Conservation (phyloP, 2,888 invertebrate genomes). For the Sturmia bella region DNA sequence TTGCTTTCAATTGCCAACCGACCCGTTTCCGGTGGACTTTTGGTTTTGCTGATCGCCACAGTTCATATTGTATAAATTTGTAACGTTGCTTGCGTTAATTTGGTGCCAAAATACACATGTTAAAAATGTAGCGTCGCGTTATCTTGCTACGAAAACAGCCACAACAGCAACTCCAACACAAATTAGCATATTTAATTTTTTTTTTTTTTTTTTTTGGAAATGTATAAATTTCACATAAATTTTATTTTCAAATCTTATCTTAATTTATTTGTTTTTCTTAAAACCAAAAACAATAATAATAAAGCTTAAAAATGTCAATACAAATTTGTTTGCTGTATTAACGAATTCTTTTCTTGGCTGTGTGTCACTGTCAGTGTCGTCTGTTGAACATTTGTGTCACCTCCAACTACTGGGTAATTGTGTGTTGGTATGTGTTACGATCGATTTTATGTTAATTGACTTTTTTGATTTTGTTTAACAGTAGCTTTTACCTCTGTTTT, state of each 20-base stretch:
- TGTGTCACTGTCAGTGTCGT: slow-evolving; percentile 36
- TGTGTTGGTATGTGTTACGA: background rate
- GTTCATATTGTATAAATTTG: slow-evolving; percentile 33
- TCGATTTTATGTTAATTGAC: slow-evolving; percentile 4
- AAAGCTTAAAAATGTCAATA: slow-evolving; percentile 48
- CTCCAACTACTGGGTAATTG: slow-evolving; percentile 11
- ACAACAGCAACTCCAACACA: slow-evolving; percentile 17
- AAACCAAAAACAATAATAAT: slow-evolving; percentile 19
- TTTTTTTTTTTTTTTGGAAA: slow-evolving; percentile 42
- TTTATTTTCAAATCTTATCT: slow-evolving; percentile 58
- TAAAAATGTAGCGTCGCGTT: slow-evolving; percentile 47
- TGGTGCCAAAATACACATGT: slow-evolving; percentile 58
- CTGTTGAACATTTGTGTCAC: slow-evolving; percentile 24
- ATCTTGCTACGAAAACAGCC: slow-evolving; percentile 47
- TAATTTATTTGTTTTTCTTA: slow-evolving; percentile 32
- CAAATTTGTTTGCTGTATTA: slow-evolving; percentile 53
- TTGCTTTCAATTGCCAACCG: slow-evolving; percentile 41
- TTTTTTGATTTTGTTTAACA: background rate
- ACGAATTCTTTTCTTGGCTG: slow-evolving; percentile 31
- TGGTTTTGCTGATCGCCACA: slow-evolving; percentile 31
- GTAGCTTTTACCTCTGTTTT: background rate
- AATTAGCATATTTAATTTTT: slow-evolving; percentile 69
- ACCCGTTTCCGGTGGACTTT: slow-evolving; percentile 62
- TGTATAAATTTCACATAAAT: slow-evolving; percentile 64
- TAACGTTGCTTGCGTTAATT: slow-evolving; percentile 28